Evolutionary conservation across 2,888 invertebrate species (phyloP), one percentile per base, ranked within the genome.

Genomic region (Volucella inanis): DNA sequence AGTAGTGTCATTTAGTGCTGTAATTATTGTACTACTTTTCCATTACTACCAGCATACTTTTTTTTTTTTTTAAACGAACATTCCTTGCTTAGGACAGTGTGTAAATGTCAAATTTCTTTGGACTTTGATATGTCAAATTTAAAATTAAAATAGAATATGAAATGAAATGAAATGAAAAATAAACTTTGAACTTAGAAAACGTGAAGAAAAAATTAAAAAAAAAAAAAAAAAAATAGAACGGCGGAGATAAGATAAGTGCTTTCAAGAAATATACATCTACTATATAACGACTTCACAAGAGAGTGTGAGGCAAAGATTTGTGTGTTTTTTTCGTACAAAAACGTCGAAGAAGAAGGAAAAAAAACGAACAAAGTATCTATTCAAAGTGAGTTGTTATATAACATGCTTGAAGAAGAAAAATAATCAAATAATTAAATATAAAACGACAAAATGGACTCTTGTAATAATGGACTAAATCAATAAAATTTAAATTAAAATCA

Each of bases 191-290:
- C 79, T 67, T 55, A 68, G 55, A 43, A 67, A 84, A 65, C 67
- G 80, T 80, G 70, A 61, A 77, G 18, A 72, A 68, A n/a, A 75
- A 70, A 59, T 74, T 22, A 64, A 31, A 64, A 15, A n/a, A 64
- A 71, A 80, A 57, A 71, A 79, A 57, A 76, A 64, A 67, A 72
- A 80, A 65, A 67, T 77, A 76, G 81, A 85, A 77, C 85, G 68
- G 72, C 62, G 57, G 68, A 81, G 85, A 85, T 85, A 85, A 85
- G 85, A 85, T 85, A 85, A 85, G 81, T 85, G 84, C 49, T 76
- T 78, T 68, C 10, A 70, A 71, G 71, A 31, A 67, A 67, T 43
- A 54, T 55, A 64, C n/a, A 45, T 31, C 61, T 61, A 74, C 45
- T 50, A 62, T 54, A 55, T 14, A 59, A 65, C 18, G 52, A 38